phyloP scores from a whole-genome alignment of 2,888 invertebrate genomes.

The Eulithis testata region DNA sequence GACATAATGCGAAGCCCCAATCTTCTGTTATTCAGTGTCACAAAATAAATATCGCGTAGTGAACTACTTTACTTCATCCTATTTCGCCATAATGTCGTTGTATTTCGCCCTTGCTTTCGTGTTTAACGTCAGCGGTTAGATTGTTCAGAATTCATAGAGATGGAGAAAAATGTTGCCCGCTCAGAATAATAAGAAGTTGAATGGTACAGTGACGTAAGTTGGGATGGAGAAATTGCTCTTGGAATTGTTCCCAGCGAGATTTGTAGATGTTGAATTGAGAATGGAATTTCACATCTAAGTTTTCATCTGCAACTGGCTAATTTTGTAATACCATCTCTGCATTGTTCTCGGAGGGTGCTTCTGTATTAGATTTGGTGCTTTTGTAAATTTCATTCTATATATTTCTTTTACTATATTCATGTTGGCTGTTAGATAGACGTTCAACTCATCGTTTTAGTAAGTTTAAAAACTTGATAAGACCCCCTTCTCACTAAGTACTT shows the following conservation, averaged over 20 bases:
- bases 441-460: no score
- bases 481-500: no score
- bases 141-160: constrained; percentile 36
- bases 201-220: constrained; percentile 26
- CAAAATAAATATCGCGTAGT: constrained; percentile 2
- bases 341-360: background rate
- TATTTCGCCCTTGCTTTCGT: constrained; percentile 17
- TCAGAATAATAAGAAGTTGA: constrained; percentile 33
- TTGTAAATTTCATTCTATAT: no score
- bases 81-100: no score
- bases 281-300: constrained; percentile 20
- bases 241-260: constrained; percentile 24
- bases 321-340: constrained; percentile 8
- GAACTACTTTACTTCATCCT: constrained; percentile 13
- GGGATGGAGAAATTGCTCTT: constrained; percentile 26
- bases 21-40: background rate
- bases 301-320: constrained; percentile 22
- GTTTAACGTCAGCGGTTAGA: constrained; percentile 34
- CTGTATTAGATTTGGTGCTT: background rate
- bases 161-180: constrained; percentile 32
- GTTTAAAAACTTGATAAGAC: no score
- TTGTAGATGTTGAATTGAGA: constrained; percentile 11
- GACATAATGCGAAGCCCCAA: background rate
- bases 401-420: no score
- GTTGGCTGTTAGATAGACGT: no score